Percentiles rank a stretch among this genome's conserved stretches.
phyloP scores from a whole-genome alignment of 1,140 invertebrate species.

The Nymphalis io region DNA sequence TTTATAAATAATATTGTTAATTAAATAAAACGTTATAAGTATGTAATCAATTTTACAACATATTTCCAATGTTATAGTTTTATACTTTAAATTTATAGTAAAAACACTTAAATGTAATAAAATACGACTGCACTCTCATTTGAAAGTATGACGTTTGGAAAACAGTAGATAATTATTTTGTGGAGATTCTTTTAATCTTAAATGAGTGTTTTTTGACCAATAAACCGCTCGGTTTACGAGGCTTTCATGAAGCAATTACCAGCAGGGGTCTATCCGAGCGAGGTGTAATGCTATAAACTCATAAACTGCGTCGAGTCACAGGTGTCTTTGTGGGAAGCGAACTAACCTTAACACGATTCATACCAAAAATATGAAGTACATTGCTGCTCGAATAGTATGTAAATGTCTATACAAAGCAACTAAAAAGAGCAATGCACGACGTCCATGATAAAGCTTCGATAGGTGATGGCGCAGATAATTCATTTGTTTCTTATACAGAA shows the following conservation, averaged over 20 bases:
- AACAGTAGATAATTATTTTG: constrained; percentile 40
- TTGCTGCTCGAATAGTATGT: constrained; percentile 3
- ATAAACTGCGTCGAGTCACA: constrained; percentile 66
- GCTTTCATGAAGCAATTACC: constrained; percentile 73
- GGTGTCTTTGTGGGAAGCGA: constrained; percentile 43
- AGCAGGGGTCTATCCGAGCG: constrained; percentile 57
- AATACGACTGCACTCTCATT: constrained; percentile 18
- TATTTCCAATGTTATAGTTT: constrained; percentile 9
- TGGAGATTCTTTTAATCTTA: constrained; percentile 40
- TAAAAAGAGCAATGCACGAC: not conserved
- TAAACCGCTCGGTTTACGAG: constrained; percentile 56
- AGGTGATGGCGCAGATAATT: not conserved
- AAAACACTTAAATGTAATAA: constrained; percentile 21
- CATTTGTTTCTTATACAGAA: constrained; percentile 57
- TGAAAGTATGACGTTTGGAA: constrained; percentile 21
- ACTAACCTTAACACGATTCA: constrained; percentile 7
- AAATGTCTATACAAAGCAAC: not conserved
- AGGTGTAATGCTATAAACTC: constrained; percentile 74
- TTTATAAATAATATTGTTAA: constrained; percentile 1
- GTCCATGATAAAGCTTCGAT: not conserved
- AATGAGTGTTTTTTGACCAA: constrained; percentile 47
- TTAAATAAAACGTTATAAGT: constrained; percentile 12
- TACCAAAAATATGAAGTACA: not conserved
- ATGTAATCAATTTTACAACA: constrained; percentile 16
- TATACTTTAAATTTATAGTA: constrained; percentile 11